Base-by-base conservation (phyloP, 2,888 invertebrate genomes). In the Standfussiana lucernea region DNA sequence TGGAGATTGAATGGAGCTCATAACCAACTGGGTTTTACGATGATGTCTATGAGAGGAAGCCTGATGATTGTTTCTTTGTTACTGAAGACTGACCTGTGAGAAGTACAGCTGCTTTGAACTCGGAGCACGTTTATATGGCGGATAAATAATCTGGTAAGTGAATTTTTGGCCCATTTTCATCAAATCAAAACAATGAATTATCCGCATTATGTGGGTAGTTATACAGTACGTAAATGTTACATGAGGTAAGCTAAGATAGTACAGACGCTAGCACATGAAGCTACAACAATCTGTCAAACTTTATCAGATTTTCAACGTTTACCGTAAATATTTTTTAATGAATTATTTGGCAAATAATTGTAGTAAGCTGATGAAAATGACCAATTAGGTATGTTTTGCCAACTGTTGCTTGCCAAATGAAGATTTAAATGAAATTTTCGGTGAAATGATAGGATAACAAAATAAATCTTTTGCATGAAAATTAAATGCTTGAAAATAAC, bases 21-120 rank as follows among this genome's bases (percentile, higher is more conserved):
- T 86, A 86, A 70, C 73, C 72, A 68, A 71, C 74, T 37, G 53
- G 74, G 72, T 82, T 85, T 82, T 84, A 86, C 83, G 83, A 78
- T 86, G 86, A 84, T 78, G 74, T 69, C 61, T 45, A 62, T 40
- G 83, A 69, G 59, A 65, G 61, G 28, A 61, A 32, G 5, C 64
- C 71, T 74, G 74, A 82, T 75, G 50, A 84, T 85, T 82, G 71
- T 72, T 78, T 75, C 71, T 40, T 53, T 72, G 56, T 35, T 76
- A 13, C 59, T 50, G 47, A 74, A 59, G 53, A 59, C n/a, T 61
- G 53, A 53, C 10, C n/a, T 40, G 1, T 37, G 1, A 72, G 50
- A 7, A 21, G 21, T 6, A 62, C n/a, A 47, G 53, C 47, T 65
- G 64, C 15, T 40, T 73, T 40, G 15, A 56, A 56, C 18, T 56